phyloP scores from a whole-genome alignment of 2,113 vertebrate species.

The Seriola quinqueradiata region DNA sequence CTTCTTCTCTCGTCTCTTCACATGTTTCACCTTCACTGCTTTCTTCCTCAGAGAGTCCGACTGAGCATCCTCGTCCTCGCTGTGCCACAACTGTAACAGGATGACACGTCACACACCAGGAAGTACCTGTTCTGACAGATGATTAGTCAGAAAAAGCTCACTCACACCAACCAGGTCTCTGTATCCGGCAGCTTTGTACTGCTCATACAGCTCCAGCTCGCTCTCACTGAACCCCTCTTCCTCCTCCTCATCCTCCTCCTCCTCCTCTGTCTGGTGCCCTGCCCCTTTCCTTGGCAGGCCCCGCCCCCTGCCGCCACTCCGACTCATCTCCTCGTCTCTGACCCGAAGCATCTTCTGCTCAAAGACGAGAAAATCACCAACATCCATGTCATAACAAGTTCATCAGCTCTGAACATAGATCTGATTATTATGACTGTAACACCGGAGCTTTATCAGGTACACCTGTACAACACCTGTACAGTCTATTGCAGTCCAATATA shows the following conservation, averaged over 20 bases:
- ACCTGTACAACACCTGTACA: no score
- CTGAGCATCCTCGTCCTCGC: conserved; percentile 89
- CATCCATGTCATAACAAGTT: not conserved
- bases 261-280: conserved; percentile 83
- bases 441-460: no score
- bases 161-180: conserved; percentile 81
- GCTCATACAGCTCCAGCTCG: conserved; percentile 90
- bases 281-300: conserved; percentile 49
- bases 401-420: no score
- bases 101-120: conserved; percentile 6
- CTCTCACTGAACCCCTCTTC: conserved; percentile 85
- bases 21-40: conserved; percentile 93
- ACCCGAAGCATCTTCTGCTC: conserved; percentile 91
- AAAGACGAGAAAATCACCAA: not conserved
- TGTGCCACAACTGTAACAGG: conserved; percentile 88
- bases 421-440: no score
- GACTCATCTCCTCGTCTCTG: conserved; percentile 85
- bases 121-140: not conserved
- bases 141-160: not conserved
- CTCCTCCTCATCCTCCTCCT: conserved; percentile 82
- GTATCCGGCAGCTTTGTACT: conserved; percentile 89
- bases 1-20: conserved; percentile 92
- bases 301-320: conserved; percentile 80
- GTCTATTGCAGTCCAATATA: no score
- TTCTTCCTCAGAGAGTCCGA: conserved; percentile 89